Evolutionary conservation across 2,797 vertebrate genomes (phyloP).

Genomic region (Ambastaia sidthimunki): DNA sequence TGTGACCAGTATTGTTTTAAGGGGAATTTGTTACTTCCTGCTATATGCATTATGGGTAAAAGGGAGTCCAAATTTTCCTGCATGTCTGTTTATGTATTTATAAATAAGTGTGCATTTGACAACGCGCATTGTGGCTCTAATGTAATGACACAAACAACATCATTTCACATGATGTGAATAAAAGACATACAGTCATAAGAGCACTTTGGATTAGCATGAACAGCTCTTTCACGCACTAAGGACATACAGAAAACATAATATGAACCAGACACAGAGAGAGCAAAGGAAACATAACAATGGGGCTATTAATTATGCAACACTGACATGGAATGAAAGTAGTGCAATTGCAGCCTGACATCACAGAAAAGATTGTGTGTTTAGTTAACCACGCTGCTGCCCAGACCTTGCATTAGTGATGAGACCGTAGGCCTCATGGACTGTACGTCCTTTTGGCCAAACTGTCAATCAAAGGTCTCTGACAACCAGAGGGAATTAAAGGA

Average conservation of each 20-base stretch:
- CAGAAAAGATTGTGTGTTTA: constrained; percentile 74
- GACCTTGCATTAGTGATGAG: constrained; percentile 78
- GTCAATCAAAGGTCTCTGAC: constrained; percentile 59
- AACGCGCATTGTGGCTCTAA: background rate
- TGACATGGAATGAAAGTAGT: constrained; percentile 71
- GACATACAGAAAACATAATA: background rate
- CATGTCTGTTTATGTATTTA: background rate
- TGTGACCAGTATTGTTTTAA: background rate
- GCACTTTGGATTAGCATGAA: background rate
- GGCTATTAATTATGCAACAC: constrained; percentile 68
- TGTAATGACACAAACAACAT: background rate
- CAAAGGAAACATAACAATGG: constrained; percentile 52
- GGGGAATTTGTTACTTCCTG: constrained; percentile 24
- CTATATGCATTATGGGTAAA: constrained; percentile 2
- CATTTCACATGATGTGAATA: background rate
- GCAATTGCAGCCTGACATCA: constrained; percentile 71
- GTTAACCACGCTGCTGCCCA: constrained; percentile 75
- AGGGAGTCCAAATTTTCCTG: background rate
- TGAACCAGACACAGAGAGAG: constrained; percentile 10
- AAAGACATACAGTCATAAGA: background rate
- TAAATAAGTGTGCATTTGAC: background rate
- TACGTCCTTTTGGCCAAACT: constrained; percentile 58
- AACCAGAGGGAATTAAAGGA: constrained; percentile 67
- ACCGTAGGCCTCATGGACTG: constrained; percentile 56
- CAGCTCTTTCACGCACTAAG: background rate